These are phyloP conservation scores for Cossypha caffra DNA, from an alignment of 2,797 vertebrate species.

Conservation along the genomic window DNA sequence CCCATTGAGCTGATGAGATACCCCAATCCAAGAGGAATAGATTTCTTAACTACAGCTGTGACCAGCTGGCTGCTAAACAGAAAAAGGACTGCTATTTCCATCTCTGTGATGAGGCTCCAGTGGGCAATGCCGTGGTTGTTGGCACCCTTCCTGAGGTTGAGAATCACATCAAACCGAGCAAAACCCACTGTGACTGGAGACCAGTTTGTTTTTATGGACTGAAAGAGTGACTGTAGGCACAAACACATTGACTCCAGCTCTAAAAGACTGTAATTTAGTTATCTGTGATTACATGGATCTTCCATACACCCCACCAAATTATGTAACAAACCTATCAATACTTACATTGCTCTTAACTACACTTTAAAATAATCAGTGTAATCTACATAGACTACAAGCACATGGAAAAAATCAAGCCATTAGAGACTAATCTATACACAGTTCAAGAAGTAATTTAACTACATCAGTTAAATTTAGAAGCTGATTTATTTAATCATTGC, in stretches of 20 bases:
- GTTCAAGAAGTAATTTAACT: constrained; percentile 31
- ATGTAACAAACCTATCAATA: neutral
- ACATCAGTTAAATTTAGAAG: constrained; percentile 46
- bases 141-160: neutral
- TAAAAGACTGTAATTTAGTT: neutral
- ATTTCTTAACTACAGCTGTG: neutral
- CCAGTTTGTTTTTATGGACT: neutral
- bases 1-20: neutral
- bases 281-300: neutral
- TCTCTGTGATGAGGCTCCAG: neutral
- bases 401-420: neutral
- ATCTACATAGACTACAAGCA: neutral
- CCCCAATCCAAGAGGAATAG: neutral
- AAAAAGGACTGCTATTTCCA: neutral
- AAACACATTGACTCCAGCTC: neutral
- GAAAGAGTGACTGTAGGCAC: neutral
- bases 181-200: neutral
- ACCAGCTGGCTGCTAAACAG: neutral
- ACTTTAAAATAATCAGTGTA: neutral
- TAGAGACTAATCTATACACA: neutral
- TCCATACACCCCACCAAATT: neutral
- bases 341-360: neutral
- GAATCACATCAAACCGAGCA: neutral
- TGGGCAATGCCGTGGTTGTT: neutral
- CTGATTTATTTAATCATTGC: constrained; percentile 21